These are phyloP conservation scores for Notolabrus celidotus DNA, from an alignment of 2,797 vertebrate species.

Conservation along the genomic window DNA sequence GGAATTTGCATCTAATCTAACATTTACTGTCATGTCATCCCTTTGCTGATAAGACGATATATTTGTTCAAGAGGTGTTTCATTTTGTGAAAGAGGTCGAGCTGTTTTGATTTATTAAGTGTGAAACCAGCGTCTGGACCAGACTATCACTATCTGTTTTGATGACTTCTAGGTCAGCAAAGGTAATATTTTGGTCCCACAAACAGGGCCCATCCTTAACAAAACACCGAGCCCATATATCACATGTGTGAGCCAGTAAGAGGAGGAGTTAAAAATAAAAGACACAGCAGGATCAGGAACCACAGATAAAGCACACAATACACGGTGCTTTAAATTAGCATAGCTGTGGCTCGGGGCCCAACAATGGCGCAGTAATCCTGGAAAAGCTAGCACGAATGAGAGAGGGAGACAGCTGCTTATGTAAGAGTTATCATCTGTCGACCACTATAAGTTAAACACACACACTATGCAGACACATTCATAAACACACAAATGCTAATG, in stretches of 20 bases:
- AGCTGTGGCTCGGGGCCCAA: conserved; percentile 76
- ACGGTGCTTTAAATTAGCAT: conserved; percentile 82
- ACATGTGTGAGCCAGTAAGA: conserved; percentile 59
- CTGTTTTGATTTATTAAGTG: conserved; percentile 9
- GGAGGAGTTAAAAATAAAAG: conserved; percentile 79
- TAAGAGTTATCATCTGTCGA: conserved; percentile 78
- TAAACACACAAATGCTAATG: conserved; percentile 28
- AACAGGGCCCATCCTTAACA: conserved; percentile 29
- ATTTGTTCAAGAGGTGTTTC: not conserved
- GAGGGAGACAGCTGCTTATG: conserved; percentile 84
- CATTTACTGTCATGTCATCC: no score
- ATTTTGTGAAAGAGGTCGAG: not conserved
- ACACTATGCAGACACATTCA: conserved; percentile 32
- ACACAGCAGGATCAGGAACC: conserved; percentile 72
- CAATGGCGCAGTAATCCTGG: conserved; percentile 84
- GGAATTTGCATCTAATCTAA: no score
- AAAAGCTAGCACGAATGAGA: conserved; percentile 83
- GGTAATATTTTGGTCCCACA: conserved; percentile 27
- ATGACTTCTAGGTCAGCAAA: conserved; percentile 28
- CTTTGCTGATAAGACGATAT: not conserved
- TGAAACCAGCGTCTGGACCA: not conserved
- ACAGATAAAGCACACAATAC: conserved; percentile 77
- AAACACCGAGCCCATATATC: conserved; percentile 60
- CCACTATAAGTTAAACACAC: conserved; percentile 73
- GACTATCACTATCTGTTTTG: conserved; percentile 32